These are phyloP conservation scores for Unio pictorum DNA, from an alignment of 2,888 invertebrate genomes.

Conservation along the genomic window DNA sequence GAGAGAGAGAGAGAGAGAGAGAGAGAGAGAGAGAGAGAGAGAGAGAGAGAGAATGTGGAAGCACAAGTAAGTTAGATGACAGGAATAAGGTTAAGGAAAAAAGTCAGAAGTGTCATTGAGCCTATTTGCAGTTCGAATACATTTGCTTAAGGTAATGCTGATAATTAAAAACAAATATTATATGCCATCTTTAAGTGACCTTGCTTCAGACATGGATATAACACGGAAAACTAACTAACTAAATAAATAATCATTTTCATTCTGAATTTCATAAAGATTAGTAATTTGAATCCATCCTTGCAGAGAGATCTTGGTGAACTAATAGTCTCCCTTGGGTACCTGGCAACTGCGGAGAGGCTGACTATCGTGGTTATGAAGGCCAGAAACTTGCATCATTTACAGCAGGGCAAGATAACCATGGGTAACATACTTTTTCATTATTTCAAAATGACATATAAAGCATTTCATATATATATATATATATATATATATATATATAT, in stretches of 20 bases:
- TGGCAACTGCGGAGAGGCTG: slow-evolving; percentile 89
- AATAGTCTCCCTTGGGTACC: slow-evolving; percentile 86
- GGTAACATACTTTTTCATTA: slow-evolving; percentile 16
- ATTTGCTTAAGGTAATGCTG: too few relatives aligned
- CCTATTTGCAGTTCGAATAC: too few relatives aligned
- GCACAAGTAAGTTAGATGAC: too few relatives aligned
- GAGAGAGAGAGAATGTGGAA: too few relatives aligned
- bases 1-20: too few relatives aligned
- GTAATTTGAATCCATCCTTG: slow-evolving; percentile 22
- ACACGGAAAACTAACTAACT: too few relatives aligned
- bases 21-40: too few relatives aligned
- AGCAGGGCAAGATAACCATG: slow-evolving; percentile 52
- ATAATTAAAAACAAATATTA: too few relatives aligned
- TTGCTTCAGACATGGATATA: too few relatives aligned
- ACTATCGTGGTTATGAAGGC: slow-evolving; percentile 89
- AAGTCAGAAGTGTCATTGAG: too few relatives aligned
- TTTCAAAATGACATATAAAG: neutral
- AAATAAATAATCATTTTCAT: neutral
- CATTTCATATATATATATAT: neutral
- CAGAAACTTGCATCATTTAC: slow-evolving; percentile 78
- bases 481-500: neutral
- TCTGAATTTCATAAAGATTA: neutral
- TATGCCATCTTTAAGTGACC: too few relatives aligned
- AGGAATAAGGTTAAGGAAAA: too few relatives aligned
- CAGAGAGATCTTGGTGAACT: slow-evolving; percentile 76